Evolutionary conservation across 37 sponge, comb jelly and placozoan genomes (phyloP).

Genomic region (Diacarnus erythraeanus): DNA sequence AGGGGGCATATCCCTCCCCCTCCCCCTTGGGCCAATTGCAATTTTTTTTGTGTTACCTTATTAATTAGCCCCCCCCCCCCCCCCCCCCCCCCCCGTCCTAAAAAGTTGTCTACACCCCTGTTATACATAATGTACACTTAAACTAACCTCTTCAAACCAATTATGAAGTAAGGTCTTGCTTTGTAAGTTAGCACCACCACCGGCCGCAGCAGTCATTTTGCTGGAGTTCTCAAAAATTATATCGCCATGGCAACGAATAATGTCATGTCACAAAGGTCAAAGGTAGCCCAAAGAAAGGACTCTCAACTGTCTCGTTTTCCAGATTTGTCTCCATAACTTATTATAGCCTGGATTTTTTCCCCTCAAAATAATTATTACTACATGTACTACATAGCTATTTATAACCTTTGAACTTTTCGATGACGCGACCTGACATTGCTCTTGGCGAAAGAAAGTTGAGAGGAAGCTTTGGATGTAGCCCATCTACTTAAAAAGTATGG

Average conservation of each 20-base stretch:
- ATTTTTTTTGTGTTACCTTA: no score
- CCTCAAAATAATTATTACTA: background rate
- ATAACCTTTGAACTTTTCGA: background rate
- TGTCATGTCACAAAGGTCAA: no score
- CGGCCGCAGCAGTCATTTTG: no score
- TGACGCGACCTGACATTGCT: background rate
- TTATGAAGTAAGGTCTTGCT: slow-evolving; percentile 75
- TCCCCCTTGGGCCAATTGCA: no score
- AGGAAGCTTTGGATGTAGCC: background rate
- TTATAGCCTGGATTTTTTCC: background rate
- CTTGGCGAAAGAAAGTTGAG: background rate
- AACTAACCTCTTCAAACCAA: slow-evolving; percentile 79
- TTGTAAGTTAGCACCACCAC: slow-evolving; percentile 22
- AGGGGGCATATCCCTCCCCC: no score
- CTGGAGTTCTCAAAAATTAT: no score
- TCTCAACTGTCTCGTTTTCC: no score
- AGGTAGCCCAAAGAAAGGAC: no score
- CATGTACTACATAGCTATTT: no score
- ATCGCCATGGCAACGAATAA: background rate
- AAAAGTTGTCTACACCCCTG: no score
- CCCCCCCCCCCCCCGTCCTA: no score
- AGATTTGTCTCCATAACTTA: background rate
- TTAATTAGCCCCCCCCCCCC: no score
- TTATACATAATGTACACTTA: background rate
- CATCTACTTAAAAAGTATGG: background rate